Evolutionary conservation across 2,797 vertebrate species (phyloP), one percentile per base, ranked within the genome.

Genomic region (Sebastes hubbsi): DNA sequence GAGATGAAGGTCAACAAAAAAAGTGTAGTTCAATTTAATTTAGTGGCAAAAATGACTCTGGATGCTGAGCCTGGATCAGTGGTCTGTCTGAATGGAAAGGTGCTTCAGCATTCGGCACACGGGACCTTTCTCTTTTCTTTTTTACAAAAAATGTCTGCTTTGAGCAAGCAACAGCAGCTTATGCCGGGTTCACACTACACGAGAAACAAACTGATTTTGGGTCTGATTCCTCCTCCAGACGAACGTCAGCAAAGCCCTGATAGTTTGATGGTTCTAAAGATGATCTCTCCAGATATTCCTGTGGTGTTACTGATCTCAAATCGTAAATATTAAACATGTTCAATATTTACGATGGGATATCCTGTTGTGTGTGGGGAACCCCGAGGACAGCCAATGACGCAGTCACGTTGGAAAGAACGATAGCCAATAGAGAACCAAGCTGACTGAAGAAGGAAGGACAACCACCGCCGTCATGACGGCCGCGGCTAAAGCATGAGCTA

Each of bases 91-190:
- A 82, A 86, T 78, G 77, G 64, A 72, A 72, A 84, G 78, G 82
- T 84, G 83, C 79, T 84, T 80, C 87, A 82, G 80, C 86, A 85
- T 89, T 88, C 89, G 81, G 86, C 78, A 74, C 82, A 82, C 86
- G 82, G 58, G 80, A 87, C 52, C 68, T 82, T 76, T 62, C 74
- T 67, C 74, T 82, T 42, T 75, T 78, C 77, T 72, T 82, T 82
- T 63, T 56, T 27, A 56, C 27, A 61, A 82, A 72, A 66, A 84
- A 75, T 60, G 62, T 49, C 56, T 27, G 20, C 49, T 42, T 70
- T 11, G 58, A 54, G 66, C 58, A 12, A 62, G 60, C 7, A 34
- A 64, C 52, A 24, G 8, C 54, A 36, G 72, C 58, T 65, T 5
- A 14, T 42, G 65, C 56, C 2, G 5, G 42, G 16, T 16, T 7